Evolutionary conservation across 1,140 invertebrate genomes (phyloP).

Genomic region (Megalopta genalis): DNA sequence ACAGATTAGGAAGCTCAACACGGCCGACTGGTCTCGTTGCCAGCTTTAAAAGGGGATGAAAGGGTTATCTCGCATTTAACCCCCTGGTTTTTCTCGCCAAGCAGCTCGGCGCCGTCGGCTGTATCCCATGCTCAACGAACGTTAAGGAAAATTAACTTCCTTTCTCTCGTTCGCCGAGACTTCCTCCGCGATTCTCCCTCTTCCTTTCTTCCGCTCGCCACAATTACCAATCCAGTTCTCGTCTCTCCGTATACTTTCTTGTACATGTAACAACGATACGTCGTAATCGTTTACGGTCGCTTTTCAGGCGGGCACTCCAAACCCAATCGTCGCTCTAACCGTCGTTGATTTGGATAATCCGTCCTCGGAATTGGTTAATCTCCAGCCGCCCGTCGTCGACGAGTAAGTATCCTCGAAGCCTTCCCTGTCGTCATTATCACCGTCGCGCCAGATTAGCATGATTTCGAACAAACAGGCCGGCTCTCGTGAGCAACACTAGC

Average conservation of each 20-base stretch:
- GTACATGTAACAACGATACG: no score
- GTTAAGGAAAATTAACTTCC: neutral
- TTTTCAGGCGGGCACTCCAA: slow-evolving; percentile 79
- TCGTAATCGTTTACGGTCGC: no score
- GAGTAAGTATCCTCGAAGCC: slow-evolving; percentile 60
- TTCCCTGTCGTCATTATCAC: no score
- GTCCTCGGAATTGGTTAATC: slow-evolving; percentile 55
- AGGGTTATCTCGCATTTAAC: slow-evolving; percentile 30
- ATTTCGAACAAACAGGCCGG: neutral
- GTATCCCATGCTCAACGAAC: neutral
- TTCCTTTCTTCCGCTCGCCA: no score
- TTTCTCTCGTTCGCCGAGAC: neutral
- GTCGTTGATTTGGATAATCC: slow-evolving; percentile 76
- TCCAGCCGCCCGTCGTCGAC: slow-evolving; percentile 66
- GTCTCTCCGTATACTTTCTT: no score
- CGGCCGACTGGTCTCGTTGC: neutral
- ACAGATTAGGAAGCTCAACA: slow-evolving; percentile 5
- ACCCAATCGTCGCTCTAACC: slow-evolving; percentile 78
- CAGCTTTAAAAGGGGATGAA: slow-evolving; percentile 18
- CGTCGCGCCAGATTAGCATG: neutral
- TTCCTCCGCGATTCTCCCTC: neutral
- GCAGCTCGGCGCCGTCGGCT: neutral
- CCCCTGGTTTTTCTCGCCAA: neutral
- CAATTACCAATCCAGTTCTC: no score
- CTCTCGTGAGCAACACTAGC: neutral